phyloP scores from a whole-genome alignment of 2,888 invertebrate genomes.

The Orthosia gothica region DNA sequence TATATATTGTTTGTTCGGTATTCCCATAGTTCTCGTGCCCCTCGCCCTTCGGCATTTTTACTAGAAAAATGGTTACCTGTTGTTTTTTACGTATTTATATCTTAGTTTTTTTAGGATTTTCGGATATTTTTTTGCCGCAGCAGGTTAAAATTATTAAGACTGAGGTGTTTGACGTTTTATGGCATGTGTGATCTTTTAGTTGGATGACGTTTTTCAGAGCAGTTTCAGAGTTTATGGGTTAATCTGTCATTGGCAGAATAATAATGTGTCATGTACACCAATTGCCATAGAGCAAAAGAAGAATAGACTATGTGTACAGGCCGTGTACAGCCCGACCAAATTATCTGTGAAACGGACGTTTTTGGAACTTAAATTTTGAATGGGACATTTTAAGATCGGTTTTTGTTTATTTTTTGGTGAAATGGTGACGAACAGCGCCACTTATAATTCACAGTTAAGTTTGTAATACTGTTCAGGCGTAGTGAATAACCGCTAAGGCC shows the following conservation, averaged over 20 bases:
- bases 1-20: not conserved
- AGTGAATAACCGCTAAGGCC: not conserved
- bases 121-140: slow-evolving; percentile 17
- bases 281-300: not conserved
- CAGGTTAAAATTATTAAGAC: not conserved
- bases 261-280: not conserved
- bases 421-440: too few species aligned
- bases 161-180: slow-evolving; percentile 3
- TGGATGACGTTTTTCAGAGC: not conserved
- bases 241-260: not conserved
- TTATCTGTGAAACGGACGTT: too few species aligned
- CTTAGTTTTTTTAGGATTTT: slow-evolving; percentile 7
- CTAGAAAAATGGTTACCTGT: slow-evolving; percentile 1
- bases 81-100: not conserved
- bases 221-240: not conserved
- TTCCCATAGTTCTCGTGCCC: slow-evolving; percentile 14
- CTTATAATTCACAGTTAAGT: too few species aligned
- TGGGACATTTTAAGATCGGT: too few species aligned
- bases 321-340: not conserved
- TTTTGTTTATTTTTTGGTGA: too few species aligned
- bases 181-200: not conserved
- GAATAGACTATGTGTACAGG: not conserved
- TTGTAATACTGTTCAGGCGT: too few species aligned
- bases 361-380: too few species aligned
- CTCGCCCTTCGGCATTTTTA: slow-evolving; percentile 24